Base-by-base conservation (phyloP, 2,888 invertebrate species). In the Metopia argyrocephala region DNA sequence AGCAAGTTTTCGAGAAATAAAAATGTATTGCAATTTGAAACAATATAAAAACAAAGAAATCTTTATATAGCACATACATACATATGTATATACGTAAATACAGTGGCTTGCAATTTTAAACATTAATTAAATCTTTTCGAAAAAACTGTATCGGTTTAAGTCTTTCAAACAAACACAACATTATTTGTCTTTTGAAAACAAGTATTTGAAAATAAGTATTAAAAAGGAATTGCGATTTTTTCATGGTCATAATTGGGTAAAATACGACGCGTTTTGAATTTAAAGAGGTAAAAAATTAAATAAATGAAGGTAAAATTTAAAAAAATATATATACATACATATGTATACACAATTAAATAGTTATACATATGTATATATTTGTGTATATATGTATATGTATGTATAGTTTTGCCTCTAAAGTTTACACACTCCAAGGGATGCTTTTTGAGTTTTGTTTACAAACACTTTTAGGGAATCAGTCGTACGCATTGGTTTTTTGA, bases 251-350 rank as follows among this genome's bases (percentile, higher is more conserved):
- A n/a, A 25, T 23, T n/a, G 27, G 12, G n/a, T 12, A 46, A 48
- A 54, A 56, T 50, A 57, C n/a, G n/a, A n/a, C 31, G 38, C 38
- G 18, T 59, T 65, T 57, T 21, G 48, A 56, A 57, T 74, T 46
- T 48, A 54, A 62, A 5, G 5, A 9, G 4, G 38, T 12, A 46
- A 56, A 56, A 12, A 27, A 5, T 12, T 28, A 15, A 38, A 38
- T 38, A 38, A 38, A 25, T 46, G 23, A 66, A 66, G 38, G 54
- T 66, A 61, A 45, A 48, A 48, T n/a, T 31, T 31, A 31, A 38
- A 38, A 15, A n/a, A n/a, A n/a, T n/a, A n/a, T n/a, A n/a, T n/a
- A n/a, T n/a, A n/a, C n/a, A n/a, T n/a, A n/a, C n/a, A n/a, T n/a
- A n/a, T n/a, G n/a, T n/a, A n/a, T n/a, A n/a, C n/a, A n/a, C n/a